These are phyloP conservation scores for Eucidaris tribuloides DNA, from an alignment of 35 echinoderm and acorn worm species.

Conservation along the genomic window DNA sequence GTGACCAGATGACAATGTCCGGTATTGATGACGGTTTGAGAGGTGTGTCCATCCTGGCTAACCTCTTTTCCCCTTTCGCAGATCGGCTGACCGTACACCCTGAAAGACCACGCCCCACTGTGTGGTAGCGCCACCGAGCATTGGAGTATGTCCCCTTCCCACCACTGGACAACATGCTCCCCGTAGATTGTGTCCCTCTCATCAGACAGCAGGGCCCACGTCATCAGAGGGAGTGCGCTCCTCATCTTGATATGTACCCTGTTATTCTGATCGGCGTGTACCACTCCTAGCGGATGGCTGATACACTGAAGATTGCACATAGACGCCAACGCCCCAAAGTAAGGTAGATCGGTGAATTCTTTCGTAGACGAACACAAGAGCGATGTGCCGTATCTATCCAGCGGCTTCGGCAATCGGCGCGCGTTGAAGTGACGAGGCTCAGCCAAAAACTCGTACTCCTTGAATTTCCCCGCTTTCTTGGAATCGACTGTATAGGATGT, in stretches of 20 bases:
- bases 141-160: background rate
- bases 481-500: no score
- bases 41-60: background rate
- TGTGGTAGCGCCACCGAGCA: background rate
- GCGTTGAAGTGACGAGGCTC: slow-evolving; percentile 9
- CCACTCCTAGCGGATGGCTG: background rate
- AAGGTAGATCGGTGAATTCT: background rate
- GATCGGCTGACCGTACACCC: background rate
- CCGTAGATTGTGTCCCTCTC: background rate
- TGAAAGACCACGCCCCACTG: background rate
- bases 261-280: background rate
- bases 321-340: background rate
- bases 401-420: background rate
- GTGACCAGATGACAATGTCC: slow-evolving; percentile 14
- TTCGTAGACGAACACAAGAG: background rate
- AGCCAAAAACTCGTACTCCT: slow-evolving; percentile 16
- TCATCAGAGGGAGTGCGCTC: background rate
- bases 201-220: background rate
- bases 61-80: background rate
- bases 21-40: background rate
- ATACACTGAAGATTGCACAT: background rate
- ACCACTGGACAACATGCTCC: slow-evolving; percentile 13
- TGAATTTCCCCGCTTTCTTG: slow-evolving; percentile 1
- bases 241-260: background rate
- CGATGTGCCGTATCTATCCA: slow-evolving; percentile 2